Evolutionary conservation across 2,113 vertebrate genomes (phyloP).

Genomic region (Alosa alosa): DNA sequence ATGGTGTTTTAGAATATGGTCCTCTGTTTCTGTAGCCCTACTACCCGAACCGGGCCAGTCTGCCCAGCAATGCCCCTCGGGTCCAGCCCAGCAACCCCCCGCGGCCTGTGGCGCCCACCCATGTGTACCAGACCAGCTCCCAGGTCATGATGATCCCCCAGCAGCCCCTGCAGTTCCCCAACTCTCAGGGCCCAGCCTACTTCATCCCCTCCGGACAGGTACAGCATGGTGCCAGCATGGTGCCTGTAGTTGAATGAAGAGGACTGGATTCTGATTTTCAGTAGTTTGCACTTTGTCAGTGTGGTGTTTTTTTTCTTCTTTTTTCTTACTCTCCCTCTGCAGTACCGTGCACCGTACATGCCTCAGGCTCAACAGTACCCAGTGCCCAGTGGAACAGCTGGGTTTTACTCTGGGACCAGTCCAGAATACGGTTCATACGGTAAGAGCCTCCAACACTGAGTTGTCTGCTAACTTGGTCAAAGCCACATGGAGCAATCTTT

Average conservation of each 20-base stretch:
- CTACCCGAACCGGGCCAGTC: conserved; percentile 85
- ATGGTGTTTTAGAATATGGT: not conserved
- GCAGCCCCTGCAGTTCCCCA: conserved; percentile 83
- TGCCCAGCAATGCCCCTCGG: conserved; percentile 84
- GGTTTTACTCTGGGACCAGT: conserved; percentile 90
- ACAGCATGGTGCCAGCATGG: not conserved
- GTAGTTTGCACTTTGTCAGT: not conserved
- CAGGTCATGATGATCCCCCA: conserved; percentile 98
- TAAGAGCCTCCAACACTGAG: conserved; percentile 63
- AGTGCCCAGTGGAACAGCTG: conserved; percentile 82
- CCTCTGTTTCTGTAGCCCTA: conserved; percentile 77
- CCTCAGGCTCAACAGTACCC: conserved; percentile 90
- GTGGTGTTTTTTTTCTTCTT: not conserved
- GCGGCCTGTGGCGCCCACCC: conserved; percentile 83
- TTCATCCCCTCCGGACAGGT: conserved; percentile 88
- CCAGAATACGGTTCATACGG: conserved; percentile 89
- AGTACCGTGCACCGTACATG: conserved; percentile 90
- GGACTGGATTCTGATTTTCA: too few relatives aligned
- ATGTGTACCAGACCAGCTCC: conserved; percentile 88
- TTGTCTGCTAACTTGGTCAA: not conserved
- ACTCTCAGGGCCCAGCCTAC: conserved; percentile 85
- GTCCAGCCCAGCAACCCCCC: conserved; percentile 84
- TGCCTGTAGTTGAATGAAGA: not conserved
- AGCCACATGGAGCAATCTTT: not conserved
- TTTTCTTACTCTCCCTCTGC: conserved; percentile 25